These are phyloP conservation scores for Alloscopus bannaensis DNA, from an alignment of 2,888 invertebrate genomes.

Conservation along the genomic window DNA sequence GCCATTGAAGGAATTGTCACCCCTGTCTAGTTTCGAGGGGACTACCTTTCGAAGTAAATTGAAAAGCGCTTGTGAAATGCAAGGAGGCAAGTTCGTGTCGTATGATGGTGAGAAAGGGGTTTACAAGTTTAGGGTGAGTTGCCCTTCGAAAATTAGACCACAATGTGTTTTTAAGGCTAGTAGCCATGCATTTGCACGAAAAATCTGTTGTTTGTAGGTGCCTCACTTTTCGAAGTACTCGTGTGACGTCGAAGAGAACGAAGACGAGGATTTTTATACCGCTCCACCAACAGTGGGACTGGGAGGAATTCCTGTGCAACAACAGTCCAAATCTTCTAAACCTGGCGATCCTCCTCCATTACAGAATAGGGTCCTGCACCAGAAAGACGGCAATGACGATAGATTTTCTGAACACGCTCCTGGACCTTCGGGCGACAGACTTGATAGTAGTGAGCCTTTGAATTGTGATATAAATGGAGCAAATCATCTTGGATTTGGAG, in stretches of 20 bases:
- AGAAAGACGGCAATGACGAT: too few relatives aligned
- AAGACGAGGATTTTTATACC: conserved; percentile 74
- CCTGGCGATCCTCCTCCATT: too few relatives aligned
- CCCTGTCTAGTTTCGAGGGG: not conserved
- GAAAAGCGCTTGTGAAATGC: conserved; percentile 62
- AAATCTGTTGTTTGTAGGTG: conserved; percentile 39
- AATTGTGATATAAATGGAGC: too few relatives aligned
- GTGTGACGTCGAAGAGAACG: conserved; percentile 92
- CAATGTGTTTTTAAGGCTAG: not conserved
- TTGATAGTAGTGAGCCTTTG: too few relatives aligned
- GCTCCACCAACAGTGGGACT: conserved; percentile 67
- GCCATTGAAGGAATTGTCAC: conserved; percentile 88
- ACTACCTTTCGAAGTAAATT: conserved; percentile 66
- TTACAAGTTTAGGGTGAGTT: conserved; percentile 69
- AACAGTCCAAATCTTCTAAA: too few relatives aligned
- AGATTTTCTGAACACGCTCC: too few relatives aligned
- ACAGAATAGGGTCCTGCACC: too few relatives aligned
- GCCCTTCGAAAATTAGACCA: not conserved
- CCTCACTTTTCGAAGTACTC: conserved; percentile 83
- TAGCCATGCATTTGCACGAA: not conserved
- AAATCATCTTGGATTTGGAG: too few relatives aligned
- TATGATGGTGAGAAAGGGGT: conserved; percentile 64
- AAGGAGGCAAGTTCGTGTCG: conserved; percentile 67
- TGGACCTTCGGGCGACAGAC: too few relatives aligned
- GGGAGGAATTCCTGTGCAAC: conserved; percentile 66